These are phyloP conservation scores for Scomber scombrus DNA, from an alignment of 2,113 vertebrate species.

Conservation along the genomic window DNA sequence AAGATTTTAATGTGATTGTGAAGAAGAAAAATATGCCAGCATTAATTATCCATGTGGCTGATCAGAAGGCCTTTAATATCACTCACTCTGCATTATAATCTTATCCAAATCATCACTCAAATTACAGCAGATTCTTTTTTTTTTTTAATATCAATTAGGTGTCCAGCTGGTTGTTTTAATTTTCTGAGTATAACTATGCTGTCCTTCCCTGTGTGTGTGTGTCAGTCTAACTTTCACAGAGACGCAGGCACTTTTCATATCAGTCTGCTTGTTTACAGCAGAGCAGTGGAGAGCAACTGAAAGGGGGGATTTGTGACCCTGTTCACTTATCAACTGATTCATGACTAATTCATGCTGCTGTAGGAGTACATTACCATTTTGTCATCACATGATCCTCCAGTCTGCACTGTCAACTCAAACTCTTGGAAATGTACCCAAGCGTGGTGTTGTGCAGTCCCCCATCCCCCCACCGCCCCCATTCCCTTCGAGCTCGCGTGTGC, in stretches of 20 bases:
- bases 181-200: not conserved
- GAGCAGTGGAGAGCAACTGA: constrained; percentile 34
- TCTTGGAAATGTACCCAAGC: constrained; percentile 38
- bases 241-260: constrained; percentile 1
- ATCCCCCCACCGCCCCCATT: not conserved
- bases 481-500: not conserved
- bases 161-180: not conserved
- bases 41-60: too few species aligned
- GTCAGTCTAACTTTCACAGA: not conserved
- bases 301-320: constrained; percentile 61
- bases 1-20: not conserved
- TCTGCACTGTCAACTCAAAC: constrained; percentile 11
- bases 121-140: not conserved
- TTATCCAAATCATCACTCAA: too few species aligned
- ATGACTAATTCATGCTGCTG: constrained; percentile 76
- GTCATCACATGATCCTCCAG: constrained; percentile 47
- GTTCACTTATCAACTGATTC: constrained; percentile 54
- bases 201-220: not conserved
- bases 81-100: too few species aligned
- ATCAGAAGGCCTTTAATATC: too few species aligned
- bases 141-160: not conserved
- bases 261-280: constrained; percentile 38
- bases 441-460: constrained; percentile 12
- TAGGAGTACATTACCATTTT: constrained; percentile 62
- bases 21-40: not conserved